Percentiles rank a stretch among this genome's conserved stretches.
Conservation (phyloP, 2,113 vertebrate genomes). For the Psettodes erumei region DNA sequence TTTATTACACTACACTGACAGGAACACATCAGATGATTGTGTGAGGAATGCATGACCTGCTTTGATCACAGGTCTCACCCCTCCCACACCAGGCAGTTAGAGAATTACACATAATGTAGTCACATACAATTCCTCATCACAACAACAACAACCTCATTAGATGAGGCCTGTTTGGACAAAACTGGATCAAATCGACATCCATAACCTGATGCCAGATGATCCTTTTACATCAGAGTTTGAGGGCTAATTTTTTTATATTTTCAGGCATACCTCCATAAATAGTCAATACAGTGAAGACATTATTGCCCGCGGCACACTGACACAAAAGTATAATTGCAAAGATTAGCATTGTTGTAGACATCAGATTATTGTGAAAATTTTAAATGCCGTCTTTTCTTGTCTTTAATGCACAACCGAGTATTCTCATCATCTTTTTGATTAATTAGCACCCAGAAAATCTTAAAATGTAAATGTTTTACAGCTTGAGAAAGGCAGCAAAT, state of each 20-base stretch:
- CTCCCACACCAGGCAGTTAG: neutral
- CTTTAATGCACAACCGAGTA: too few species aligned
- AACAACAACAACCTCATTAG: neutral
- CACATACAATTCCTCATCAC: neutral
- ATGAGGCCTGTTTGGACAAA: neutral
- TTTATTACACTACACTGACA: neutral
- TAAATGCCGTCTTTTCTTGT: neutral
- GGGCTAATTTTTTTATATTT: too few species aligned
- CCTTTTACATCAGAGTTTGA: neutral
- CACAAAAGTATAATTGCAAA: neutral
- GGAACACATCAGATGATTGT: neutral
- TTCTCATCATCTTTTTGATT: too few species aligned
- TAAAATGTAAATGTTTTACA: too few species aligned
- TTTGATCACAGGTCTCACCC: slow-evolving; percentile 7
- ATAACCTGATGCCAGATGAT: neutral
- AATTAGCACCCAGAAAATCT: too few species aligned
- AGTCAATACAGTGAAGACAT: neutral
- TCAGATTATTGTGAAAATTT: neutral
- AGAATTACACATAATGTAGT: slow-evolving; percentile 23
- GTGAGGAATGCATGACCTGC: neutral
- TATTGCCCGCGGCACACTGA: neutral
- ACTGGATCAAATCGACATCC: neutral
- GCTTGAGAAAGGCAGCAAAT: neutral
- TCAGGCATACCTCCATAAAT: too few species aligned
- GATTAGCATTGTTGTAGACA: neutral